Conservation (phyloP, 2,888 invertebrate species). For the Phyllotreta striolata region DNA sequence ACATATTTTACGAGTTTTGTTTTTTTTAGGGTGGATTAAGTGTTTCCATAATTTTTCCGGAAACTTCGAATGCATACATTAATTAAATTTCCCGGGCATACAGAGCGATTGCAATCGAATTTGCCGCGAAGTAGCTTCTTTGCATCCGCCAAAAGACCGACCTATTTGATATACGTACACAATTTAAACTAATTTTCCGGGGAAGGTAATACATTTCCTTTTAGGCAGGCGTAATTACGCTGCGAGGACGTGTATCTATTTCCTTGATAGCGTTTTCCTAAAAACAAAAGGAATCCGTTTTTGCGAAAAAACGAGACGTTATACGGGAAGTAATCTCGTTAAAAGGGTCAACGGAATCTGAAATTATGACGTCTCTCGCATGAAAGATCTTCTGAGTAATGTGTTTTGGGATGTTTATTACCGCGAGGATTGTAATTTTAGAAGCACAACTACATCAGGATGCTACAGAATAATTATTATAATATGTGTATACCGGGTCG, state of each 20-base stretch:
- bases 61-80: background rate
- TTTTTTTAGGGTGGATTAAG: too few relatives aligned
- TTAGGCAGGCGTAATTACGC: constrained; percentile 36
- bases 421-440: too few relatives aligned
- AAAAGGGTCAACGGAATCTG: constrained; percentile 15
- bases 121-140: background rate
- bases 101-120: background rate
- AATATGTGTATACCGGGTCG: too few relatives aligned
- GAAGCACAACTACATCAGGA: too few relatives aligned
- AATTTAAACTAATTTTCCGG: constrained; percentile 32
- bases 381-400: constrained; percentile 2
- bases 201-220: constrained; percentile 31
- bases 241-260: constrained; percentile 23
- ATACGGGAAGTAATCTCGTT: constrained; percentile 13
- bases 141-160: background rate
- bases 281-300: constrained; percentile 5
- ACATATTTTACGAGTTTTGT: too few relatives aligned
- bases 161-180: constrained; percentile 22
- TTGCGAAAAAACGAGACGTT: constrained; percentile 8
- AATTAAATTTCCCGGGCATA: background rate
- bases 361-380: constrained; percentile 10
- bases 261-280: constrained; percentile 22
- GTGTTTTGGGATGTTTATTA: too few relatives aligned
- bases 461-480: too few relatives aligned
- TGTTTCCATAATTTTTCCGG: too few relatives aligned